Base-by-base conservation (phyloP, 2,888 invertebrate genomes). In the Nyleta sp. region DNA sequence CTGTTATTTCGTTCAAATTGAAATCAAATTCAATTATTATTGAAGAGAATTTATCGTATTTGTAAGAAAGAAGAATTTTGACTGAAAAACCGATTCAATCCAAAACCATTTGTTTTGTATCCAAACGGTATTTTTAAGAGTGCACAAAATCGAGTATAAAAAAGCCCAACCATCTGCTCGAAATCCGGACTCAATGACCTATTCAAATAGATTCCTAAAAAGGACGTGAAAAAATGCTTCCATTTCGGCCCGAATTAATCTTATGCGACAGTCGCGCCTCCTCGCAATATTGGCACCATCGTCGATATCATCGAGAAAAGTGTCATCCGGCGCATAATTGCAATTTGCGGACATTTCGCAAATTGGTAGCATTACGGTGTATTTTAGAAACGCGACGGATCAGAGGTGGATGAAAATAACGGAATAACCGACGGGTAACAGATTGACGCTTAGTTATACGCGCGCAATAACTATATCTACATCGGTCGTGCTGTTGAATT, bases 401-500 rank as follows among this genome's bases (percentile, higher is more conserved):
- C 81, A 76, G 73, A 78, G 77, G 73, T 74, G 57, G 80, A 78
- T 52, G 60, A 65, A 77, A 52, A 79, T 80, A 82, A 82, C 71
- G 81, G 78, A 81, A 83, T 84, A 85, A 85, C 84, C 82, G 84
- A 82, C 83, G 81, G 80, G 83, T 84, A 85, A 84, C 84, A 84
- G 84, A 84, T 83, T 84, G 85, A 84, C 84, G 85, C 84, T 85
- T 85, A 84, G 85, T 84, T 85, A 85, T 85, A 81, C 78, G 78
- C 80, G 81, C 72, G 82, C 83, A 84, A 86, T 85, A 84, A 84
- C 83, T 86, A 81, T 82, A 81, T 79, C 80, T 68, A 76, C 79
- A 82, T 55, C 74, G 84, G 81, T 75, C 83, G 83, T 81, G 78
- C 83, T 83, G 84, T 86, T 88, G 88, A 88, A 88, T 88, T 87